Base-by-base conservation (phyloP, 2,113 vertebrate species). In the Circaetus cinerascens region DNA sequence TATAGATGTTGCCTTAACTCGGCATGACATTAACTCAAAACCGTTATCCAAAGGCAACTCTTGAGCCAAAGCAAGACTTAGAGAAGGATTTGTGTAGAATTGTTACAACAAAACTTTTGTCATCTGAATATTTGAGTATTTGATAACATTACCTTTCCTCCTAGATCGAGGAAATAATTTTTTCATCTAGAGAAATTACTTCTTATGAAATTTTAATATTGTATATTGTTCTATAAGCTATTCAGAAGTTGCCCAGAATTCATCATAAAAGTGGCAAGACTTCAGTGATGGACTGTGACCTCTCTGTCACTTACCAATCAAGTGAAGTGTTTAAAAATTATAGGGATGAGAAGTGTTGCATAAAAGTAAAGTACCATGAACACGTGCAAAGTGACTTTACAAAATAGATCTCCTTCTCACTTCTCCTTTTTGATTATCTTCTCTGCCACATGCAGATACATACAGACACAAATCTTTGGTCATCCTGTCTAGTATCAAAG, bases 141-240 rank as follows among this genome's bases (percentile, higher is more conserved):
- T 79, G 18, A 64, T 76, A 83, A 51, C 11, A 48, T 45, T 40
- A 16, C 12, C 40, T 73, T 57, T 74, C 40, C 13, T 87, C 13
- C 25, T 71, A 59, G 73, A 71, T 15, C 3, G 5, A 77, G 66
- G 2, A 75, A 76, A 29, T 74, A 4, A 1, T 29, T 53, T 76
- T 82, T 90, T 55, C 3, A 67, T 32, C 30, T 59, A 11, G 21
- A 60, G 27, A 73, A 95, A 71, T 71, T 43, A 26, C 6, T 78
- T 74, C 26, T 75, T 20, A 30, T 30, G 40, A 22, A 56, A 68
- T 63, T 36, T 92, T 56, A 79, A 26, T 60, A 11, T 71, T 63
- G 3, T 51, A 5, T 72, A 43, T 63, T 2, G 0, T 34, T 74
- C 27, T 40, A 8, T 36, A 82, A 62, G 10, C 1, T 5, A 19